Evolutionary conservation across 2,888 invertebrate genomes (phyloP), one percentile per base, ranked within the genome.

Genomic region (Diogma glabrata): DNA sequence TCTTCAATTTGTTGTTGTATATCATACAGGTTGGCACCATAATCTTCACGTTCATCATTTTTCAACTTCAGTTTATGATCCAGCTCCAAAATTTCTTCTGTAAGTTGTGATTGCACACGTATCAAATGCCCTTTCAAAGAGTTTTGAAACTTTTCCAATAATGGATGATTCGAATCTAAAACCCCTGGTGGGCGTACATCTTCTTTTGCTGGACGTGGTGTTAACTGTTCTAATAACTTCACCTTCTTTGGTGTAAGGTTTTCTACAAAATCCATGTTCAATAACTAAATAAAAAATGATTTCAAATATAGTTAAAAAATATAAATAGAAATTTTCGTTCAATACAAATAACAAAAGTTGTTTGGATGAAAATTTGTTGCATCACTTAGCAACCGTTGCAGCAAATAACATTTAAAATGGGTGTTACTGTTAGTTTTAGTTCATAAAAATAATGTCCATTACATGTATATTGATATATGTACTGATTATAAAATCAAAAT

Each of bases 91-190:
- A 87, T 80, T 64, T 88, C 83, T 52, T 78, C 76, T 43, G 76
- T 73, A 1, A 86, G 72, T 51, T 78, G 74, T 17, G 75, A 70
- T 59, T 83, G 79, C 55, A 85, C 81, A 50, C 77, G 77, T 45
- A 75, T 60, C 1, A 87, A 72, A 64, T 85, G 84, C 33, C 75
- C 71, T 57, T 75, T 78, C 3, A 87, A 72, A 0, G 83, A 77
- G 54, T 75, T 70, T 70, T 87, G 87, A 67, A 87, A 87, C 58
- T 76, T 76, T 58, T 76, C 74, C 76, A 87, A 78, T 47, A 87
- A 72, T 0, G 83, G 84, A 66, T 87, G 87, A 50, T 83, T 75
- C 0, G 86, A 77, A 53, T 84, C 78, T 55, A 87, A 67, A 26
- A 83, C 75, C 4, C 46, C 46, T n/a, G 30, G 30, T 20, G 17